Evolutionary conservation across 2,113 vertebrate genomes (phyloP), one percentile per base, ranked within the genome.

Genomic region (Coryphaenoides rupestris): DNA sequence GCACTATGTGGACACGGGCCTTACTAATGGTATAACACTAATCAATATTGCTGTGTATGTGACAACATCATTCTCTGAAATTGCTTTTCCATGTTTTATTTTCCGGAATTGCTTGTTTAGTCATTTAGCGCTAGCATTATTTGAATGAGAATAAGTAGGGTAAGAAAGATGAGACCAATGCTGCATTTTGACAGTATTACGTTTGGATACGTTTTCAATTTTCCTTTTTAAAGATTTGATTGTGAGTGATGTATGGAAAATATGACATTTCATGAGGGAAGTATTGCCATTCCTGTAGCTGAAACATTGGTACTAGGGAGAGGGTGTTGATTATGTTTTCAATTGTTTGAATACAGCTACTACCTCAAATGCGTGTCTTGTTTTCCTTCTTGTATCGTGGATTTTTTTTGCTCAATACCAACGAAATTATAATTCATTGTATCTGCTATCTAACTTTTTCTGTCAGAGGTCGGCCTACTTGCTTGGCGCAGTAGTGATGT

Each of bases 291-390:
- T 80, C 77, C 78, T 86, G 87, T 86, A 89, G 84, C 84, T 89
- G 84, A 79, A 75, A 78, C 66, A 80, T 78, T 78, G 81, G 83
- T 82, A 79, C 75, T 62, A 55, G 62, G 66, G 60, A 68, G 84
- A 75, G 66, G 73, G 83, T 49, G 71, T 72, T 84, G 83, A 82
- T 81, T 83, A 80, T 85, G 80, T 86, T 82, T 69, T 88, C 79
- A 85, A 86, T 87, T 86, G 86, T 87, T 88, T 87, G 76, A 89
- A 90, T 90, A 89, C 87, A 90, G 86, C 80, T 87, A 88, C 86
- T 90, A 90, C 85, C 85, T 88, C 85, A 85, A 84, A 86, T 67
- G 68, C 10, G 40, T 28, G 50, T 56, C 9, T n/a, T 5, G 70
- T 2, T 57, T 63, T 70, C 21, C 9, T 74, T 2, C 4, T 72